phyloP scores from a whole-genome alignment of 1,140 invertebrate genomes.

The Penaeus indicus region DNA sequence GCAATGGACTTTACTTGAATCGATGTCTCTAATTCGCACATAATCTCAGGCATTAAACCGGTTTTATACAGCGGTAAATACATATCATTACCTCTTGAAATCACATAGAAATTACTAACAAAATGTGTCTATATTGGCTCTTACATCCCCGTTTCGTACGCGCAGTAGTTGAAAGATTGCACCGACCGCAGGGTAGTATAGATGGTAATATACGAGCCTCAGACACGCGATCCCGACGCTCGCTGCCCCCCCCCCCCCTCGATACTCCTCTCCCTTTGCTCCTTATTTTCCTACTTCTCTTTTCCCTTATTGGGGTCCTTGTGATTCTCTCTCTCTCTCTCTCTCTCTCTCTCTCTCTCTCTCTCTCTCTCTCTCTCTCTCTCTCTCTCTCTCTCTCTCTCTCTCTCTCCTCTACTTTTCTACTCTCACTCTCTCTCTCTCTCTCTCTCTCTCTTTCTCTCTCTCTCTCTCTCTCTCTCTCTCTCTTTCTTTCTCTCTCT shows the following conservation, averaged over 20 bases:
- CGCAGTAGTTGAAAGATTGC: slow-evolving; percentile 53
- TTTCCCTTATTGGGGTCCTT: background rate
- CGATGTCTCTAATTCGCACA: slow-evolving; percentile 37
- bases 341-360: background rate
- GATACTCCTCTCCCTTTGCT: background rate
- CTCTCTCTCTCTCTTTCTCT: no score
- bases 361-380: background rate
- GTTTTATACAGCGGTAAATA: slow-evolving; percentile 34
- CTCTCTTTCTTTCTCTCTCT: background rate
- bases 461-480: background rate
- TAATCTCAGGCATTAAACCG: slow-evolving; percentile 37
- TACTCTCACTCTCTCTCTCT: background rate
- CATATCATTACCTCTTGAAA: slow-evolving; percentile 33
- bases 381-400: background rate
- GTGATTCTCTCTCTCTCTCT: background rate
- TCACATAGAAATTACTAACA: slow-evolving; percentile 45
- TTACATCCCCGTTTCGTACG: slow-evolving; percentile 43
- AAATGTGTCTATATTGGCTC: slow-evolving; percentile 34
- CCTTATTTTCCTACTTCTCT: background rate
- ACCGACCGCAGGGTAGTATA: slow-evolving; percentile 45
- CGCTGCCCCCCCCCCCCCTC: background rate
- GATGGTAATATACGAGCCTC: slow-evolving; percentile 33
- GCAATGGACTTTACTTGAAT: background rate
- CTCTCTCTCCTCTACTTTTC: background rate
- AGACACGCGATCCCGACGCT: slow-evolving; percentile 27